phyloP scores from a whole-genome alignment of 2,888 invertebrate genomes.

The Autographa gamma region DNA sequence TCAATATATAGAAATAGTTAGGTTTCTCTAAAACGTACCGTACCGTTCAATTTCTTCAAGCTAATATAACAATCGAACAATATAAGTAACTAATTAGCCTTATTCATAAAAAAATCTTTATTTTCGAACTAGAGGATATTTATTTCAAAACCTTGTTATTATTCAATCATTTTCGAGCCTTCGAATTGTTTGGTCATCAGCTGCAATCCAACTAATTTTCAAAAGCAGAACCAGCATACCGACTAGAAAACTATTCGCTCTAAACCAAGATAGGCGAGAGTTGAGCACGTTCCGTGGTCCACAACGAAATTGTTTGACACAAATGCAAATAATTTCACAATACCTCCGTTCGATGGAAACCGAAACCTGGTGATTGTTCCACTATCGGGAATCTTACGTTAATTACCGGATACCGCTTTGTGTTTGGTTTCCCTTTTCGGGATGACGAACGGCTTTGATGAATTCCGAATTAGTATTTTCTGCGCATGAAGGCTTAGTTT shows the following conservation, averaged over 20 bases:
- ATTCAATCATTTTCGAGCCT: no score
- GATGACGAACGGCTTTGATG: no score
- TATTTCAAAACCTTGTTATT: no score
- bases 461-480: no score
- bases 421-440: not conserved
- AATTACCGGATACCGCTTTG: not conserved
- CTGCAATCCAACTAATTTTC: not conserved
- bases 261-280: slow-evolving; percentile 2
- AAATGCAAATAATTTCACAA: not conserved
- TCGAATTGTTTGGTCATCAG: not conserved
- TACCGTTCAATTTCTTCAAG: no score
- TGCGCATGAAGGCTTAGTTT: not conserved
- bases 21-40: no score
- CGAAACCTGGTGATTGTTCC: not conserved
- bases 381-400: not conserved
- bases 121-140: no score
- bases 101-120: no score
- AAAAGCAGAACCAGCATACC: not conserved
- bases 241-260: slow-evolving; percentile 7
- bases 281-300: slow-evolving; percentile 17
- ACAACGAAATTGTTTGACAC: not conserved
- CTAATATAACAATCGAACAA: no score
- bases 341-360: slow-evolving; percentile 3
- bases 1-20: no score
- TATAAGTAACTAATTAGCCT: no score